Evolutionary conservation across 2,888 invertebrate genomes (phyloP).

Genomic region (Alloplasta piceator): DNA sequence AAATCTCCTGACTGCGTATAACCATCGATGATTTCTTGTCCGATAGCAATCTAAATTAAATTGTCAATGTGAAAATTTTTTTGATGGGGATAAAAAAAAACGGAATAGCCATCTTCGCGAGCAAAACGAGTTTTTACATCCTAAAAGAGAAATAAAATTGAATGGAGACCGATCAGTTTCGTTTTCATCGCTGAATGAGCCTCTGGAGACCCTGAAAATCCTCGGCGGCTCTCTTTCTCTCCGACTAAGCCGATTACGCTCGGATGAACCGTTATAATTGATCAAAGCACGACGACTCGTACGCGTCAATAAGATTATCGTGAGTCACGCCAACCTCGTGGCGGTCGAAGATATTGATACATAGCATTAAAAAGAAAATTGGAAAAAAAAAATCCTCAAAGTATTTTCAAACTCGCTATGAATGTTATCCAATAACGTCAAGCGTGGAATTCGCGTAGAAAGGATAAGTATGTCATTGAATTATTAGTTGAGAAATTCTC

Average conservation of each 20-base stretch:
- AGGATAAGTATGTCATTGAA: neutral
- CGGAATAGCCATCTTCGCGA: too few relatives aligned
- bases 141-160: conserved; percentile 4
- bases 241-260: conserved; percentile 48
- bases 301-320: conserved; percentile 47
- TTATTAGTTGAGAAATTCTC: neutral
- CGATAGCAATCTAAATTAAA: too few relatives aligned
- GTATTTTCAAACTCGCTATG: conserved; percentile 9
- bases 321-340: conserved; percentile 18
- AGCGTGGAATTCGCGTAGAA: neutral
- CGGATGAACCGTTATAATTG: conserved; percentile 57
- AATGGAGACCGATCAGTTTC: conserved; percentile 39
- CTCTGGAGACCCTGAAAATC: conserved; percentile 49
- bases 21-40: too few relatives aligned
- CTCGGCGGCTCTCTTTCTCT: neutral
- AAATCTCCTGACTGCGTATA: too few relatives aligned
- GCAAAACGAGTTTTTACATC: conserved; percentile 4
- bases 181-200: conserved; percentile 46
- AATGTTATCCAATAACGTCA: conserved; percentile 24
- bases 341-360: conserved; percentile 52
- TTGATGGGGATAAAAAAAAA: too few relatives aligned
- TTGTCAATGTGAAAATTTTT: too few relatives aligned
- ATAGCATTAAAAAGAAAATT: conserved; percentile 22
- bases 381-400: conserved; percentile 3
- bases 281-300: conserved; percentile 49